A percentile compares a stretch with the other conserved stretches of the same genome.
phyloP scores from a whole-genome alignment of 2,113 vertebrate genomes.

The Gobiocypris rarus region DNA sequence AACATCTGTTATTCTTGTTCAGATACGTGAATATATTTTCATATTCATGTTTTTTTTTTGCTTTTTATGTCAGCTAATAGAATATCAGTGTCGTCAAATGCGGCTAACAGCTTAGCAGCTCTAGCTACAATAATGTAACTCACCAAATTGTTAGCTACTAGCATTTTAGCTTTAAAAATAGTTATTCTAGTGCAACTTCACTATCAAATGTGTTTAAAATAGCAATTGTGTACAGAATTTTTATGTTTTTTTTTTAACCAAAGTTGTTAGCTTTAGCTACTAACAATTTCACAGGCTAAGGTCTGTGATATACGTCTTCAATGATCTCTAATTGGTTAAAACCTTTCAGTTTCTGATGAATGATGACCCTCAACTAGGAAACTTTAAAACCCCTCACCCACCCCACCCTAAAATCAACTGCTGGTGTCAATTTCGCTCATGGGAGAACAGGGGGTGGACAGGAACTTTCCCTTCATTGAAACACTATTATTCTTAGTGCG shows the following conservation, averaged over 20 bases:
- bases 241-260: neutral
- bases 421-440: conserved; percentile 64
- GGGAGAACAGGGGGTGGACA: conserved; percentile 79
- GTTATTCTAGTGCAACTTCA: neutral
- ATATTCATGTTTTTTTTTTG: neutral
- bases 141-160: neutral
- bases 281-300: neutral
- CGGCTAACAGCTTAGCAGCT: neutral
- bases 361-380: conserved; percentile 23
- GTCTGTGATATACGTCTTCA: neutral
- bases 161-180: neutral
- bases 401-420: conserved; percentile 24
- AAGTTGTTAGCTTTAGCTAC: neutral
- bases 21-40: neutral
- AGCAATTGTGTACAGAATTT: neutral
- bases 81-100: neutral
- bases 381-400: conserved; percentile 1
- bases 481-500: conserved; percentile 65
- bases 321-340: neutral
- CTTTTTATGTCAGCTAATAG: neutral
- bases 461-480: conserved; percentile 63
- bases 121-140: neutral
- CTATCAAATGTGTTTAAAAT: neutral
- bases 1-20: neutral
- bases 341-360: neutral